Conservation (phyloP, 2,888 invertebrate species). For the Cheilosia grossa region DNA sequence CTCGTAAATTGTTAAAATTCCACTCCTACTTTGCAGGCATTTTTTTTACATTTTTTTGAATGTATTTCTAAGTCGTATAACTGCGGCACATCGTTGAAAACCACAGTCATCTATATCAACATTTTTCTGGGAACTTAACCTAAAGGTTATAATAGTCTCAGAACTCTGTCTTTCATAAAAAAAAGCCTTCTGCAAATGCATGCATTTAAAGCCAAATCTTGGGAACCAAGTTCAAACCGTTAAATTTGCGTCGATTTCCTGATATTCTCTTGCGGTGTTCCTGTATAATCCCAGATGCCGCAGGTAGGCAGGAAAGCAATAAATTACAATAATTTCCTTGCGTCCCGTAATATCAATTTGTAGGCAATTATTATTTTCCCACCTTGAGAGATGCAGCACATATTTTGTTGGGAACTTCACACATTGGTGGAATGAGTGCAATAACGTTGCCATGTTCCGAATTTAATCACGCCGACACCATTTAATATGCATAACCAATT, state of each 20-base stretch:
- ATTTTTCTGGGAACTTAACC: too few species aligned
- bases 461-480: conserved; percentile 48
- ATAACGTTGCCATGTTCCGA: conserved; percentile 41
- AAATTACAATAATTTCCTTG: conserved; percentile 24
- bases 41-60: too few species aligned
- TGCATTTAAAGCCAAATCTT: too few species aligned
- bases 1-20: too few species aligned
- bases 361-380: conserved; percentile 15
- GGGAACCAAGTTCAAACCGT: background rate
- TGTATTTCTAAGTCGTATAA: too few species aligned
- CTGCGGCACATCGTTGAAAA: too few species aligned
- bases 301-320: background rate
- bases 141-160: too few species aligned
- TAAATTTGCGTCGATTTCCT: background rate
- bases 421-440: conserved; percentile 23
- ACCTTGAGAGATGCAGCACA: conserved; percentile 24
- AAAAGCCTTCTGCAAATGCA: too few species aligned
- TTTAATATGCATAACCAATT: conserved; percentile 51
- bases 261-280: background rate
- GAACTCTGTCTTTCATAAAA: too few species aligned
- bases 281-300: background rate
- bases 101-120: too few species aligned
- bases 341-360: conserved; percentile 39
- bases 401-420: conserved; percentile 29
- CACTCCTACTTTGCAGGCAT: too few species aligned